A percentile compares a stretch with the other conserved stretches of the same genome.
These are phyloP conservation scores for Trichogramma evanescens DNA, from an alignment of 2,888 invertebrate genomes.

Conservation along the genomic window DNA sequence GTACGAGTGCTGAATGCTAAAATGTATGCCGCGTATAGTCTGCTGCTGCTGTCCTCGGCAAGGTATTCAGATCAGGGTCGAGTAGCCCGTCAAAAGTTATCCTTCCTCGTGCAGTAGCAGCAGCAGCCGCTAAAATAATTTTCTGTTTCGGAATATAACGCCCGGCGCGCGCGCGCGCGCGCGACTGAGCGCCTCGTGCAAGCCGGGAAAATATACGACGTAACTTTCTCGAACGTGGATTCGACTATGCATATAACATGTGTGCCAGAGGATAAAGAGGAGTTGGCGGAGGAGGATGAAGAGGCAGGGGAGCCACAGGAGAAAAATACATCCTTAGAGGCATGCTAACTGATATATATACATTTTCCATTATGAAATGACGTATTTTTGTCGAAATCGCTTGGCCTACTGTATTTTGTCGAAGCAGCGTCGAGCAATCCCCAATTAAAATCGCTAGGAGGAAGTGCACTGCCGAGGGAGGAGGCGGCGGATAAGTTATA, in stretches of 20 bases:
- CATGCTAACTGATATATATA: no score
- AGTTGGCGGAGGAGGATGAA: not conserved
- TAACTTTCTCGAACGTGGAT: constrained; percentile 10
- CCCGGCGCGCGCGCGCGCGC: constrained; percentile 9
- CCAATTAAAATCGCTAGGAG: no score
- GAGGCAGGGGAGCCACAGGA: not conserved
- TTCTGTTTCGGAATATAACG: constrained; percentile 30
- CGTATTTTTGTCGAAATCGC: no score
- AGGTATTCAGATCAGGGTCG: constrained; percentile 22
- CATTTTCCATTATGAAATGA: no score
- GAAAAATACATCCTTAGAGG: no score
- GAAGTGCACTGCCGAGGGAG: no score
- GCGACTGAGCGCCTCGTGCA: not conserved
- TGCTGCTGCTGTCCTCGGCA: not conserved
- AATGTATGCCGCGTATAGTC: not conserved
- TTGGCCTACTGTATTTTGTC: no score
- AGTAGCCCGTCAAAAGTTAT: not conserved
- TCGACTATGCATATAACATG: no score
- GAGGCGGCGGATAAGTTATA: no score
- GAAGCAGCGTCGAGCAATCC: no score
- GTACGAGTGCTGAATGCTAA: constrained; percentile 13
- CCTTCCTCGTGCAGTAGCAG: constrained; percentile 21
- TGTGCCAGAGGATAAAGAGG: no score
- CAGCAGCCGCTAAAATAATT: constrained; percentile 32
- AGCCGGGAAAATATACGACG: constrained; percentile 14